These are phyloP conservation scores for Chironomus riparius DNA, from an alignment of 2,888 invertebrate genomes.

Conservation along the genomic window DNA sequence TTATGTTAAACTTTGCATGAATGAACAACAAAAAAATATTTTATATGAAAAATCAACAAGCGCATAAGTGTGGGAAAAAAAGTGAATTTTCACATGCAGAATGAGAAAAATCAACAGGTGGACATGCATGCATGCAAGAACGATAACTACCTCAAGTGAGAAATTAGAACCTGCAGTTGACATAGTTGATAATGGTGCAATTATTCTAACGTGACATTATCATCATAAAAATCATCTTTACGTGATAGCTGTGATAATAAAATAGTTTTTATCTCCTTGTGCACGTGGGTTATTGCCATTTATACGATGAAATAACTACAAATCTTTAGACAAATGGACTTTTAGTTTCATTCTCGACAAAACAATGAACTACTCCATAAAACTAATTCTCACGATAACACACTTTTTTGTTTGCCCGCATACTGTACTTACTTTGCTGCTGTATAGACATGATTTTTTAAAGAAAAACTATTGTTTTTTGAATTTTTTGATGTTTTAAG, in stretches of 20 bases:
- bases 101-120: neutral
- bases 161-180: neutral
- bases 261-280: too few species aligned
- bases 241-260: too few species aligned
- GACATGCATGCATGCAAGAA: neutral
- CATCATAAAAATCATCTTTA: too few species aligned
- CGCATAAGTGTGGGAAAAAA: neutral
- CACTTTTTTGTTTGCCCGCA: neutral
- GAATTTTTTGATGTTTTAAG: neutral
- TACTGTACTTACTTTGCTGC: neutral
- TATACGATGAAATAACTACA: neutral
- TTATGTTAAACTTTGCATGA: neutral
- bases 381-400: conserved; percentile 28
- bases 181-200: neutral
- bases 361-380: conserved; percentile 27
- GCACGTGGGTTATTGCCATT: neutral
- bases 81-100: neutral
- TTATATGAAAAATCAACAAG: neutral
- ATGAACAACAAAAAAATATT: neutral
- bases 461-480: too few species aligned
- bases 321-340: conserved; percentile 18
- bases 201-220: neutral
- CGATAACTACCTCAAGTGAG: neutral
- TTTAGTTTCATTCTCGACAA: conserved; percentile 20
- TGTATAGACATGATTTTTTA: too few species aligned